Percentiles rank a stretch among this genome's conserved stretches.
Evolutionary conservation across 2,797 vertebrate species (phyloP).

Genomic region (Crossoptilon crossoptilon): DNA sequence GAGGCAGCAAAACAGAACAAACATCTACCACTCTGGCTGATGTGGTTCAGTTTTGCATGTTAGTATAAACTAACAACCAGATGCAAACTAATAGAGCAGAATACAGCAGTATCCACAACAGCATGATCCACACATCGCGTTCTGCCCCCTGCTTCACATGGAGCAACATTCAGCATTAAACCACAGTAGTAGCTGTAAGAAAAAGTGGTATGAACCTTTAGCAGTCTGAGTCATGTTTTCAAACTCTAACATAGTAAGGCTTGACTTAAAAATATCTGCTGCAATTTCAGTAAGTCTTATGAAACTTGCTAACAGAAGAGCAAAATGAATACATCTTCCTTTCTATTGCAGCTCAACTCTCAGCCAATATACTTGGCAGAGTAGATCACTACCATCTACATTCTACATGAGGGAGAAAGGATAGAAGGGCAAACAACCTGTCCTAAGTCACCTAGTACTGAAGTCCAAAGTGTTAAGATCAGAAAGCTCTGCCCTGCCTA

Average conservation of each 20-base stretch:
- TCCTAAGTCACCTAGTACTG: background rate
- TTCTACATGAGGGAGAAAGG: background rate
- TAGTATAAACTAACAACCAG: background rate
- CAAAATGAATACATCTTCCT: background rate
- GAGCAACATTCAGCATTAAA: background rate
- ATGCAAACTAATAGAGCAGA: background rate
- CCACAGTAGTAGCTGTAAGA: rapidly evolving
- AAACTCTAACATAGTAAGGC: background rate
- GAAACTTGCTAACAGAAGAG: background rate
- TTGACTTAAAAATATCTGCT: background rate
- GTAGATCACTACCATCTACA: background rate
- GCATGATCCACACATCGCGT: background rate
- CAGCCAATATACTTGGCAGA: background rate
- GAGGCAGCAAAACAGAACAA: constrained; percentile 4
- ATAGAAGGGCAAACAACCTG: background rate
- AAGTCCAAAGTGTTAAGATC: background rate
- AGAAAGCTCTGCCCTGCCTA: background rate
- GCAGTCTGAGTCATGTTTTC: background rate
- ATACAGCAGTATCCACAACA: background rate
- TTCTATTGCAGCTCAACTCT: background rate
- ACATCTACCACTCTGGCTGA: background rate
- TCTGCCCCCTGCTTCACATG: background rate
- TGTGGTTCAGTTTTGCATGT: background rate
- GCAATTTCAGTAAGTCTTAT: background rate
- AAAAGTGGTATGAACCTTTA: rapidly evolving